Evolutionary conservation across 2,797 vertebrate species (phyloP), one percentile per base, ranked within the genome.

Genomic region (Agapornis canus): DNA sequence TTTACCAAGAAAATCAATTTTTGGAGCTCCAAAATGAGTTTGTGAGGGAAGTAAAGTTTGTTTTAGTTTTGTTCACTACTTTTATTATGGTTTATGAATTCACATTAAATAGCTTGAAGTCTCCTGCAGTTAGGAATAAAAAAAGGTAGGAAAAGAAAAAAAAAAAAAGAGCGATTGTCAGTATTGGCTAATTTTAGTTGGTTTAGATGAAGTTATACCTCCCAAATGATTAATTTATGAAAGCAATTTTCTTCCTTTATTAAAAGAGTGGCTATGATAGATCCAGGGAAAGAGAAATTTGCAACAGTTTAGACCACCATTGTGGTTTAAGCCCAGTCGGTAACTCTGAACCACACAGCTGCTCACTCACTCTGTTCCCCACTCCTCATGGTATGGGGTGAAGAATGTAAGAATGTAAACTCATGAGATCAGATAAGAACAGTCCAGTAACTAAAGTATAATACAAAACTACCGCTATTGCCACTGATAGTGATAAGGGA

Each of bases 301-400:
- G 11, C 14, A 83, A 16, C 14, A 5, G 8, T 66, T 42, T 1
- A 23, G 18, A 23, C 11, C 9, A 19, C 3, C 1, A 2, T 21
- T 54, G 52, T 54, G 52, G 31, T n/a, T 54, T n/a, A 54, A 54
- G 52, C 52, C 52, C 19, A 54, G 19, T 32, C 14, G 20, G 20
- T 56, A 56, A 32, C 12, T 54, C 31, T 22, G 52, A 56, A 56
- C 20, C 13, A 6, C 20, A 22, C 31, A 32, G 52, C 52, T 6
- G 3, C 31, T 22, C 52, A 22, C 52, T 22, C n/a, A 56, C 31
- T 32, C 31, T 8, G 6, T 21, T 56, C 52, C 19, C 52, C 20
- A 22, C 52, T 22, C 21, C 3, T 2, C 20, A 13, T 13, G 31
- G 31, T n/a, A 32, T 32, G 13, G 52, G n/a, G 31, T 32, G 20